Conservation (phyloP, 2,888 invertebrate species). For the Drosophila pegasa region DNA sequence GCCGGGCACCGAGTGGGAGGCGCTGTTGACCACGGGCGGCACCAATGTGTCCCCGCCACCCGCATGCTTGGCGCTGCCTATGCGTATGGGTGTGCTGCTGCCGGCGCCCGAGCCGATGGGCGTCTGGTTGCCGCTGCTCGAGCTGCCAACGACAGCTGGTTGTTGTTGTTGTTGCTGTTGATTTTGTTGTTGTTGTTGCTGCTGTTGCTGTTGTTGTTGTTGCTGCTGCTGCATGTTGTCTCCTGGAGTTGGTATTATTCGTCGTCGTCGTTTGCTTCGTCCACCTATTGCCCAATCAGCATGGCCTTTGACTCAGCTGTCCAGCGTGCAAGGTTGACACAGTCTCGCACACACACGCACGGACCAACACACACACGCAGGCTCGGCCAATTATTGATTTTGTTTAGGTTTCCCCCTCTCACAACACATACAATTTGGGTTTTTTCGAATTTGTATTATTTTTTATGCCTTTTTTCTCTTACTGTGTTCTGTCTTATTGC, state of each 20-base stretch:
- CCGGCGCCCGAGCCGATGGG: constrained; percentile 31
- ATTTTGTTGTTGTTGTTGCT: constrained; percentile 8
- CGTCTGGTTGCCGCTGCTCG: constrained; percentile 43
- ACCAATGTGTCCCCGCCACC: constrained; percentile 66
- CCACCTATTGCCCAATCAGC: constrained; percentile 56
- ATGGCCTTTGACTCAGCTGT: constrained; percentile 66
- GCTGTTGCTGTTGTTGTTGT: constrained; percentile 26
- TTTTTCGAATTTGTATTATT: constrained; percentile 21
- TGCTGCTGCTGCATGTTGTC: constrained; percentile 57
- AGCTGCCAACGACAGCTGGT: constrained; percentile 22
- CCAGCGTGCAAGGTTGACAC: constrained; percentile 38
- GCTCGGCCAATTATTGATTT: constrained; percentile 75
- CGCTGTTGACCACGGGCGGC: constrained; percentile 34
- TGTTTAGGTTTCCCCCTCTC: constrained; percentile 49
- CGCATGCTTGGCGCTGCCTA: constrained; percentile 69
- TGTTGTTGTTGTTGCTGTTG: constrained; percentile 18
- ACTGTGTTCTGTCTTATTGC: constrained; percentile 31
- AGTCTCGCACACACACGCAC: constrained; percentile 15
- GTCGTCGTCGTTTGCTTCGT: constrained; percentile 20
- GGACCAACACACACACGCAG: constrained; percentile 27
- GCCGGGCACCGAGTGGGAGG: constrained; percentile 53
- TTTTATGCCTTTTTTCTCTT: constrained; percentile 11
- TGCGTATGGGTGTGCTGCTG: constrained; percentile 83
- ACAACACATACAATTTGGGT: constrained; percentile 55
- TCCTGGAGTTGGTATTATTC: constrained; percentile 17